Conservation (phyloP, 1,140 invertebrate species). For the Heliconius melpomene region DNA sequence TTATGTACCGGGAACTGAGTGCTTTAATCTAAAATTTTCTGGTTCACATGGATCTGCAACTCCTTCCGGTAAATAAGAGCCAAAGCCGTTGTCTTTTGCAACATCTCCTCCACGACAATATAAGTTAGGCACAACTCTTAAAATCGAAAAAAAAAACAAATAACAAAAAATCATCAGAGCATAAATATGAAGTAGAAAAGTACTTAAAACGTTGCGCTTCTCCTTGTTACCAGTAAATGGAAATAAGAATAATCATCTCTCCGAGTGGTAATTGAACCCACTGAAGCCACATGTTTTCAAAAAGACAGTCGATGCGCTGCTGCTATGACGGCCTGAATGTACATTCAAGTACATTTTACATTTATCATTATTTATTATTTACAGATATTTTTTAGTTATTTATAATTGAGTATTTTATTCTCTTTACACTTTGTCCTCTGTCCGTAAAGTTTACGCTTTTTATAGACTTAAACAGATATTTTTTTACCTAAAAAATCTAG, state of each 20-base stretch:
- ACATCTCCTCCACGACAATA: conserved; percentile 75
- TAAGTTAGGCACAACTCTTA: conserved; percentile 68
- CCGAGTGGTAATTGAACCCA: no score
- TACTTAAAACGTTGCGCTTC: neutral
- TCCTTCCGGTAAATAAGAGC: conserved; percentile 58
- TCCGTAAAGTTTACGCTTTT: neutral
- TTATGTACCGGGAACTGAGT: conserved; percentile 68
- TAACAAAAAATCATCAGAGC: neutral
- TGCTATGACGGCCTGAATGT: no score
- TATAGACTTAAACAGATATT: neutral
- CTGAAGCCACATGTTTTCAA: no score
- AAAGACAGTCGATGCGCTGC: no score
- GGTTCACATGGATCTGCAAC: conserved; percentile 47
- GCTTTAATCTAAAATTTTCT: conserved; percentile 65
- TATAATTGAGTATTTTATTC: no score
- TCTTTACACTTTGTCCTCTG: no score
- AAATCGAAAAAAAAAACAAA: conserved; percentile 1
- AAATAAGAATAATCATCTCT: no score
- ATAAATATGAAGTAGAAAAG: neutral
- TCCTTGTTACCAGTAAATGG: no score
- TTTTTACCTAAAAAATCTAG: conserved; percentile 65
- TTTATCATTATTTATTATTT: no score
- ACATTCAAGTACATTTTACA: no score
- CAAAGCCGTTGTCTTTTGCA: conserved; percentile 72
- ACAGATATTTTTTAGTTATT: no score